A percentile compares a stretch with the other conserved stretches of the same genome.
Conservation (phyloP, 2,888 invertebrate genomes). For the Eupeodes luniger region DNA sequence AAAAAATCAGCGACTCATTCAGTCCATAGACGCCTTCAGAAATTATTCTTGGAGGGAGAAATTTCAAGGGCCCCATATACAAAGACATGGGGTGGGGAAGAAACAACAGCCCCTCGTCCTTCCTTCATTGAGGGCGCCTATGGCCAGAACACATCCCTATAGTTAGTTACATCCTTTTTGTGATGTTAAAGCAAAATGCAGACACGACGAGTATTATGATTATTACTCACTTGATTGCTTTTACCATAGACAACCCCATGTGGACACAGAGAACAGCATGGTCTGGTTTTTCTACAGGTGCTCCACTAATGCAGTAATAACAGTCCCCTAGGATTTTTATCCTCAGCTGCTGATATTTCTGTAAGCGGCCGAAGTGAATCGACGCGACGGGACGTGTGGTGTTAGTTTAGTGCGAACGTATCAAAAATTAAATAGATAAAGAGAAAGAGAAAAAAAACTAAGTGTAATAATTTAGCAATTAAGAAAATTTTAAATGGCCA, state of each 20-base stretch:
- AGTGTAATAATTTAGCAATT: conserved; percentile 66
- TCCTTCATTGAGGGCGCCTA: background rate
- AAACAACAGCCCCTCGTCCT: background rate
- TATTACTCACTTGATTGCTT: conserved; percentile 94
- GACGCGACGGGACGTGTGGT: conserved; percentile 1
- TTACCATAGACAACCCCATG: conserved; percentile 98
- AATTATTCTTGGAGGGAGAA: background rate
- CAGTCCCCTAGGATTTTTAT: conserved; percentile 99
- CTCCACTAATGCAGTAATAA: conserved; percentile 99
- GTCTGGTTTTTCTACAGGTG: conserved; percentile 94
- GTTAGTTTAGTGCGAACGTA: conserved; percentile 36
- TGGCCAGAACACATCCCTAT: background rate
- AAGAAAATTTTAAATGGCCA: conserved; percentile 65
- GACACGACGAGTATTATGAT: conserved; percentile 53
- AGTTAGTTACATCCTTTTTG: conserved; percentile 33
- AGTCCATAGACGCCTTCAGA: background rate
- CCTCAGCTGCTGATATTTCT: conserved; percentile 96
- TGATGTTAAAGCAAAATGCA: conserved; percentile 42
- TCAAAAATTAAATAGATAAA: conserved; percentile 39
- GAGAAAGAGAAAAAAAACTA: conserved; percentile 9
- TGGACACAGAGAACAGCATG: conserved; percentile 97
- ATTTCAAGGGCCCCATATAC: background rate
- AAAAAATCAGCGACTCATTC: conserved; percentile 1
- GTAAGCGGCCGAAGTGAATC: background rate
- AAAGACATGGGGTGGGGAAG: background rate